A percentile compares a stretch with the other conserved stretches of the same genome.
Evolutionary conservation across 2,113 vertebrate genomes (phyloP).

Genomic region (Phoenicopterus ruber): DNA sequence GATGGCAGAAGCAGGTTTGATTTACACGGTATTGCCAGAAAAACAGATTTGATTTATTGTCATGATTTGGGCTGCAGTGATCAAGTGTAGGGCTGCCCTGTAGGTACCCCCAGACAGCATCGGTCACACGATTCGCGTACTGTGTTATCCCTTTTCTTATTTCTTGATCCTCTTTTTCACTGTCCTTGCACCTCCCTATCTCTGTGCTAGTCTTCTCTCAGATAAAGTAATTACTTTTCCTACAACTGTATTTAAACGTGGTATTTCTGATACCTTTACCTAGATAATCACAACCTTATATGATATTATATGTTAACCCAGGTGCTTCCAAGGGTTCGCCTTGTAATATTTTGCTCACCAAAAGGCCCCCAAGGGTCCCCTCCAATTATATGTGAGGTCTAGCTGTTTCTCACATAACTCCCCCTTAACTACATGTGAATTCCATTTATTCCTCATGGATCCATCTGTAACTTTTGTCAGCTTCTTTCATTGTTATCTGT

Average conservation of each 20-base stretch:
- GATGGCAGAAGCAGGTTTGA: neutral
- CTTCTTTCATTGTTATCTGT: neutral
- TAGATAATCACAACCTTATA: neutral
- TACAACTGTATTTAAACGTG: neutral
- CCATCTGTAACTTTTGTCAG: neutral
- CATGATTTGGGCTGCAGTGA: neutral
- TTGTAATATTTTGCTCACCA: neutral
- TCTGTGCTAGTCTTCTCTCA: neutral
- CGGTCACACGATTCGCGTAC: fast-evolving
- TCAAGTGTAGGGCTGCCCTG: neutral
- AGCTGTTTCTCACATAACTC: neutral
- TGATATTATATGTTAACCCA: neutral
- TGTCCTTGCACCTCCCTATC: neutral
- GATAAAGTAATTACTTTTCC: neutral
- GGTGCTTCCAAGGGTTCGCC: neutral
- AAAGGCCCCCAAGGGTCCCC: neutral
- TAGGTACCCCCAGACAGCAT: neutral
- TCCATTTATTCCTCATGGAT: neutral
- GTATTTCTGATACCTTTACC: neutral
- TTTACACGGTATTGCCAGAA: neutral
- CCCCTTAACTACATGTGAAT: neutral
- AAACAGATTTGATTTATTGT: neutral
- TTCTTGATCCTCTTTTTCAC: neutral
- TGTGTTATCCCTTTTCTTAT: neutral
- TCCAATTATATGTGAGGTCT: neutral